Percentiles rank a stretch among this genome's conserved stretches.
These are phyloP conservation scores for Stenopsyche tienmushanensis DNA, from an alignment of 1,140 invertebrate species.

Conservation along the genomic window DNA sequence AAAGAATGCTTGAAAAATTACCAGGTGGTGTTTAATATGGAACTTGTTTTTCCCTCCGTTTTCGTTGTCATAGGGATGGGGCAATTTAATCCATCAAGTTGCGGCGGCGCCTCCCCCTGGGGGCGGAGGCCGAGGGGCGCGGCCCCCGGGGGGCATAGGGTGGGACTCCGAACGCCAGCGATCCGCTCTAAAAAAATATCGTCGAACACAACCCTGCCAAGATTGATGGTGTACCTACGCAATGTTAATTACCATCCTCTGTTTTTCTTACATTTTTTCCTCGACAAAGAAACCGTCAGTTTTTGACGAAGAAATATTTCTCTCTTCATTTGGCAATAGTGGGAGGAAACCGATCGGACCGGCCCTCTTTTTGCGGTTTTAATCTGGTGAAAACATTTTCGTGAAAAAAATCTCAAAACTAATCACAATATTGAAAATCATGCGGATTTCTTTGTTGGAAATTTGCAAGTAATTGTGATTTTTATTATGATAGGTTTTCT, in stretches of 20 bases:
- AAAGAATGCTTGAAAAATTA: constrained; percentile 59
- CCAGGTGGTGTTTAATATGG: constrained; percentile 56
- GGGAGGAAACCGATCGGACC: too few relatives aligned
- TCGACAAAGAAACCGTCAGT: not conserved
- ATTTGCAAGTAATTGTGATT: too few relatives aligned
- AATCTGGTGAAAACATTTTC: too few relatives aligned
- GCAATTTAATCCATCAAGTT: constrained; percentile 60
- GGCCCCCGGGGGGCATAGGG: not conserved
- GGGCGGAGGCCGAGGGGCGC: constrained; percentile 41
- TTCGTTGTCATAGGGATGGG: constrained; percentile 58
- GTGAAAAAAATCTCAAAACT: not conserved
- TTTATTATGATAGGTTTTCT: too few relatives aligned
- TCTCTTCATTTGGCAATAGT: not conserved
- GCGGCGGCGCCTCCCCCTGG: constrained; percentile 46
- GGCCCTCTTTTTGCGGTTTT: too few relatives aligned
- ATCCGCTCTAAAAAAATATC: constrained; percentile 37
- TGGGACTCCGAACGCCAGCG: constrained; percentile 9
- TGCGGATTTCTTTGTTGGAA: not conserved
- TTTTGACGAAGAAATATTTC: not conserved
- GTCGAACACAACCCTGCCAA: constrained; percentile 33
- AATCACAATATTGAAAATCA: not conserved
- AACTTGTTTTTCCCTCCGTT: constrained; percentile 55
- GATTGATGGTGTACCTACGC: constrained; percentile 37
- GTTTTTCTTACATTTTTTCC: constrained; percentile 20
- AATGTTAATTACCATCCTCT: constrained; percentile 36